Percentiles rank a stretch among this genome's conserved stretches.
These are phyloP conservation scores for Lomographa bimaculata DNA, from an alignment of 2,888 invertebrate genomes.

Conservation along the genomic window DNA sequence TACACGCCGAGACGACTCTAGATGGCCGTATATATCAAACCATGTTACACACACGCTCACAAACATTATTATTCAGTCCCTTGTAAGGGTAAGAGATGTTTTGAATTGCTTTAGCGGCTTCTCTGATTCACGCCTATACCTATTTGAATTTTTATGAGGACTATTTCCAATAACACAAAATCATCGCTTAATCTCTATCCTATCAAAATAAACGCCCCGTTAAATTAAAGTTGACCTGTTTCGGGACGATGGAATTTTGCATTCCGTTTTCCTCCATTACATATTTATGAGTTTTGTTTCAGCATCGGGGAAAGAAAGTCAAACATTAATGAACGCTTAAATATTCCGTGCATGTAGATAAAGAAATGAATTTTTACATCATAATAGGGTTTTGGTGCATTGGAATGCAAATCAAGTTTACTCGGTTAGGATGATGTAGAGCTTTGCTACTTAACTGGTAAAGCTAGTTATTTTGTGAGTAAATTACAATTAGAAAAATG, in stretches of 20 bases:
- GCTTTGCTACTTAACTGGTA: conserved; percentile 24
- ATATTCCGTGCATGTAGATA: conserved; percentile 78
- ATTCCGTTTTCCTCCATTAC: conserved; percentile 67
- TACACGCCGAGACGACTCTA: too few species aligned
- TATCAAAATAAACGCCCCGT: conserved; percentile 53
- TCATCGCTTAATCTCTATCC: conserved; percentile 36
- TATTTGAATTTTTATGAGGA: too few species aligned
- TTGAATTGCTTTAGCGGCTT: too few species aligned
- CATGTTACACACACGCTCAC: too few species aligned
- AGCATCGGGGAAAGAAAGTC: conserved; percentile 74
- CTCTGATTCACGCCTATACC: too few species aligned
- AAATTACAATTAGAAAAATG: too few species aligned
- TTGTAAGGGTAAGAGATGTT: too few species aligned
- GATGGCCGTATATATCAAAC: too few species aligned
- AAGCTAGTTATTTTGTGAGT: conserved; percentile 1
- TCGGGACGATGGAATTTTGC: conserved; percentile 63
- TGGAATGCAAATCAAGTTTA: conserved; percentile 63
- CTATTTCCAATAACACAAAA: too few species aligned
- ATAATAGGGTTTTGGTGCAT: conserved; percentile 53
- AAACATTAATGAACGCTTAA: conserved; percentile 79
- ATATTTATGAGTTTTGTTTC: conserved; percentile 80
- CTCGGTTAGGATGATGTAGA: conserved; percentile 35
- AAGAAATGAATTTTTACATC: conserved; percentile 74
- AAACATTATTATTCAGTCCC: too few species aligned
- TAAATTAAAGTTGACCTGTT: conserved; percentile 71